These are phyloP conservation scores for Chorisops tibialis DNA, from an alignment of 2,888 invertebrate genomes.

Conservation along the genomic window DNA sequence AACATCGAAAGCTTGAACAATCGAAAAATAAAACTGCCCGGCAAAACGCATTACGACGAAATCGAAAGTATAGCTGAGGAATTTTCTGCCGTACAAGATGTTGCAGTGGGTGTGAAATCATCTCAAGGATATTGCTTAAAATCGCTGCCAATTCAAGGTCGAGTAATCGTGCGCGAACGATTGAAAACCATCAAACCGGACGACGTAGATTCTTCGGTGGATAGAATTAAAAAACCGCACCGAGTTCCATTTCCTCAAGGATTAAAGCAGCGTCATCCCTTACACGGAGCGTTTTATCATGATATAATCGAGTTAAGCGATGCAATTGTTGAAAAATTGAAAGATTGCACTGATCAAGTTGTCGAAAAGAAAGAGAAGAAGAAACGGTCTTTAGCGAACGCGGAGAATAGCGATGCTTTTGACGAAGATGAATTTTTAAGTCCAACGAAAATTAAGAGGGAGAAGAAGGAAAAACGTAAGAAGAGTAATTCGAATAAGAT, in stretches of 20 bases:
- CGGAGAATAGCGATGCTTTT: too few species aligned
- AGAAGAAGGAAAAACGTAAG: too few species aligned
- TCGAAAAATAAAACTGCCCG: constrained; percentile 41
- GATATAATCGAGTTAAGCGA: constrained; percentile 35
- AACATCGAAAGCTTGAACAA: constrained; percentile 34
- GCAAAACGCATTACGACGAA: constrained; percentile 36
- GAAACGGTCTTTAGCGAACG: too few species aligned
- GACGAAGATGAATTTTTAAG: too few species aligned
- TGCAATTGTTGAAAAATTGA: constrained; percentile 34
- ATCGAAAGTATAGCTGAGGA: constrained; percentile 39
- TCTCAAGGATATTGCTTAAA: constrained; percentile 36
- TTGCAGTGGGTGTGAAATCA: constrained; percentile 38
- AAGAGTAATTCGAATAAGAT: too few species aligned
- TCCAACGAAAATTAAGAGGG: too few species aligned
- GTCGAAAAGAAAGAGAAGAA: too few species aligned
- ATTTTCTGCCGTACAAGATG: constrained; percentile 29
- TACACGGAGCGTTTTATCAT: constrained; percentile 39
- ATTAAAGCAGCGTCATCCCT: constrained; percentile 41
- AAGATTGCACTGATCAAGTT: constrained; percentile 3
- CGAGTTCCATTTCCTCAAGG: constrained; percentile 37
- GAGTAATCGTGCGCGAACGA: constrained; percentile 38
- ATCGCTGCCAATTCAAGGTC: constrained; percentile 38
- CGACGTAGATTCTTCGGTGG: not conserved
- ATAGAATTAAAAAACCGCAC: not conserved
- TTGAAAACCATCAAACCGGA: constrained; percentile 33